phyloP scores from a whole-genome alignment of 92 coral and sea anemone genomes.

The Palythoa grandis region DNA sequence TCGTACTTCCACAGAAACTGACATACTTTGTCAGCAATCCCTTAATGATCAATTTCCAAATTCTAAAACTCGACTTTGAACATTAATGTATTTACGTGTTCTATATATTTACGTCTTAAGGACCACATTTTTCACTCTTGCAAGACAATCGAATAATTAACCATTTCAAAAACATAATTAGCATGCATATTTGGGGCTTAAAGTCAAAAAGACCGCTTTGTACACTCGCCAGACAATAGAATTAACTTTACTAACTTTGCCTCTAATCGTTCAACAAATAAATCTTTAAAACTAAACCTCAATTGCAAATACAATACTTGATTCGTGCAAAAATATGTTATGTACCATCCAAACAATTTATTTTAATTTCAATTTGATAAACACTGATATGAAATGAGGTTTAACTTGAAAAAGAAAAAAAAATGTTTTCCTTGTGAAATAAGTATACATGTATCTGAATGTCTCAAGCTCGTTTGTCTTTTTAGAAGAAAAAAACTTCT shows the following conservation, averaged over 20 bases:
- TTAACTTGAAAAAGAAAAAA: not conserved
- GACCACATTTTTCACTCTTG: not conserved
- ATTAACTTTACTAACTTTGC: too few species aligned
- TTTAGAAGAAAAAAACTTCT: too few species aligned
- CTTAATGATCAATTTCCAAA: not conserved
- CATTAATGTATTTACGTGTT: not conserved
- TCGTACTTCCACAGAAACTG: not conserved
- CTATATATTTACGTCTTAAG: not conserved
- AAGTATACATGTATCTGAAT: too few species aligned
- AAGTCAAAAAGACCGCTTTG: not conserved
- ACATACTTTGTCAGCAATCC: not conserved
- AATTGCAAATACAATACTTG: not conserved
- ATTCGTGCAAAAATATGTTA: too few species aligned
- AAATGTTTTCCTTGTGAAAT: not conserved
- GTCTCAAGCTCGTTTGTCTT: too few species aligned
- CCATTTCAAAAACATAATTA: not conserved
- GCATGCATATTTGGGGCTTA: not conserved
- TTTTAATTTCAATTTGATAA: not conserved
- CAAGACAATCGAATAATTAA: conserved; percentile 1
- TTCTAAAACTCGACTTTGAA: not conserved
- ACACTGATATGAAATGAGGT: not conserved
- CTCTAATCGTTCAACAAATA: not conserved
- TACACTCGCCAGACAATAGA: not conserved
- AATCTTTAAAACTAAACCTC: not conserved
- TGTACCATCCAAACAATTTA: not conserved